Conservation (phyloP, 2,797 vertebrate genomes). For the Pangasius larnaudii region DNA sequence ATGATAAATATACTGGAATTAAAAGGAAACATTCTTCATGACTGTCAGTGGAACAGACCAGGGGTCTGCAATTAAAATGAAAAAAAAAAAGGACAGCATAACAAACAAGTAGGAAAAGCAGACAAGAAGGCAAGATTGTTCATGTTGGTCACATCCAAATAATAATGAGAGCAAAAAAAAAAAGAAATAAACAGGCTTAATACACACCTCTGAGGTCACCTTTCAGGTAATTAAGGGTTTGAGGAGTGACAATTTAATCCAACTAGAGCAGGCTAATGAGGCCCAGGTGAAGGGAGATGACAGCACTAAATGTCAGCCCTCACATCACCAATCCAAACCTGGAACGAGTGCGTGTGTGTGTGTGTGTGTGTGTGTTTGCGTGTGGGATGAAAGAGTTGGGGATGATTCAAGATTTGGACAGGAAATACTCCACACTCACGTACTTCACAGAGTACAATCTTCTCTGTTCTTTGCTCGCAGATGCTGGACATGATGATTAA, state of each 20-base stretch:
- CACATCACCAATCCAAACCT: neutral
- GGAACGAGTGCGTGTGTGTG: neutral
- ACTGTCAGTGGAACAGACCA: slow-evolving; percentile 30
- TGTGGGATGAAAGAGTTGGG: neutral
- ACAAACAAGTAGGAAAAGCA: slow-evolving; percentile 8
- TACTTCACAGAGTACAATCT: neutral
- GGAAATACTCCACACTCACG: neutral
- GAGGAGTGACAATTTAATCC: slow-evolving; percentile 6
- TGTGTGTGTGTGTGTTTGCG: neutral
- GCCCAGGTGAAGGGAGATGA: neutral
- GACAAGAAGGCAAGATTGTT: slow-evolving; percentile 15
- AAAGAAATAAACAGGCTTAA: neutral
- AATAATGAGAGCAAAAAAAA: neutral
- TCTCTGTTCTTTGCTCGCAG: neutral
- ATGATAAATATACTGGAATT: slow-evolving; percentile 15
- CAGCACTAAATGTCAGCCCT: slow-evolving; percentile 23
- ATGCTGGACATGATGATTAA: neutral
- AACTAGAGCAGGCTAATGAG: slow-evolving; percentile 27
- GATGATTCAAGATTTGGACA: slow-evolving; percentile 5
- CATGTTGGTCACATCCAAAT: slow-evolving; percentile 27
- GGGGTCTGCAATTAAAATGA: slow-evolving; percentile 8
- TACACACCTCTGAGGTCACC: slow-evolving; percentile 39
- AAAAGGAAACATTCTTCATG: slow-evolving; percentile 46
- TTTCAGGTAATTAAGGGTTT: slow-evolving; percentile 34
- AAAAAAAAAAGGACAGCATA: slow-evolving; percentile 6